phyloP scores from a whole-genome alignment of 2,888 invertebrate genomes.

The Chesias legatella region DNA sequence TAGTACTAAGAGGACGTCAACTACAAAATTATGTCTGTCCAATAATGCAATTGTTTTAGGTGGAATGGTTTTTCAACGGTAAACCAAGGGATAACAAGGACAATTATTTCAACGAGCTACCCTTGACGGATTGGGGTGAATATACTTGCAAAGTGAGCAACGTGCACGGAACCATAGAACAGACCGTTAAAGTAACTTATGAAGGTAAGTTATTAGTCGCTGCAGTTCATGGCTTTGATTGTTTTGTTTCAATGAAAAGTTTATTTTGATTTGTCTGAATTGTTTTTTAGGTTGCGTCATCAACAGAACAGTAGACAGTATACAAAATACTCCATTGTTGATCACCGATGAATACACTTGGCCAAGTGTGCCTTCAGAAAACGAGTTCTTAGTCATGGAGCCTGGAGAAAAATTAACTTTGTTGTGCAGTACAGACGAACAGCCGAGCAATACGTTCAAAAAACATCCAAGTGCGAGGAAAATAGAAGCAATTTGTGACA shows the following conservation, averaged over 20 bases:
- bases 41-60: slow-evolving; percentile 7
- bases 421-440: slow-evolving; percentile 13
- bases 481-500: slow-evolving; percentile 20
- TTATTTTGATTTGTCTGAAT: too few species aligned
- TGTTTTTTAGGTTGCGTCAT: slow-evolving; percentile 15
- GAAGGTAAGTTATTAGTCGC: slow-evolving; percentile 4
- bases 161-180: slow-evolving; percentile 20
- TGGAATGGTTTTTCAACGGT: slow-evolving; percentile 23
- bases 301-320: slow-evolving; percentile 5
- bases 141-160: slow-evolving; percentile 26
- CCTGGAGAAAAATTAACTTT: slow-evolving; percentile 11
- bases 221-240: too few species aligned
- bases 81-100: slow-evolving; percentile 1
- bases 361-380: background rate
- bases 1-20: too few species aligned
- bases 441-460: slow-evolving; percentile 17
- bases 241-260: too few species aligned
- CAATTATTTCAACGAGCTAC: slow-evolving; percentile 1
- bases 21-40: too few species aligned
- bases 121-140: slow-evolving; percentile 23
- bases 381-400: slow-evolving; percentile 4
- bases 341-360: slow-evolving; percentile 2
- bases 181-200: slow-evolving; percentile 14
- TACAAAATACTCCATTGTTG: slow-evolving; percentile 11
- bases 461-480: slow-evolving; percentile 7